phyloP scores from a whole-genome alignment of 2,888 invertebrate species.

The Heliconius aoede region DNA sequence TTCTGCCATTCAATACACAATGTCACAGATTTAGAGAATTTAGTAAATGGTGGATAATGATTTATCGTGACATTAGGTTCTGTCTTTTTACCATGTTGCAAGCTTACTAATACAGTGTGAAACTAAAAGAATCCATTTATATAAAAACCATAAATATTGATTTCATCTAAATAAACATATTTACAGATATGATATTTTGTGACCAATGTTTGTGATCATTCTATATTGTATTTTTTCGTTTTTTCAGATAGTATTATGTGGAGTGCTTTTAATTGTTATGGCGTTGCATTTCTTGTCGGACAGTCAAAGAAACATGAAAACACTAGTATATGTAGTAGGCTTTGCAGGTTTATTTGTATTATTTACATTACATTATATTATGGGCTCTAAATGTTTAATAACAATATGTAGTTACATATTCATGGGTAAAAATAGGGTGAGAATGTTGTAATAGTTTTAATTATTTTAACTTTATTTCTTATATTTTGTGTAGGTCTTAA shows the following conservation, averaged over 20 bases:
- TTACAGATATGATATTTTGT: not conserved
- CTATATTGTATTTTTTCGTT: not conserved
- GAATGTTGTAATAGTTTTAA: slow-evolving; percentile 37
- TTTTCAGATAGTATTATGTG: slow-evolving; percentile 73
- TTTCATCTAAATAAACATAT: not conserved
- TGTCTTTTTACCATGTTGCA: too few species aligned
- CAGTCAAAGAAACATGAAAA: slow-evolving; percentile 51
- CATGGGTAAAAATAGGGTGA: slow-evolving; percentile 58
- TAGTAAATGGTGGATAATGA: too few species aligned
- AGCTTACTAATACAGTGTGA: too few species aligned
- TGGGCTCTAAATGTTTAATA: slow-evolving; percentile 56
- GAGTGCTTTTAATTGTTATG: slow-evolving; percentile 71
- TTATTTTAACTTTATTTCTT: not conserved
- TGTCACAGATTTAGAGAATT: too few species aligned
- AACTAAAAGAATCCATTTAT: too few species aligned
- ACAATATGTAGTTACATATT: slow-evolving; percentile 57
- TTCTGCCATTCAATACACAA: too few species aligned
- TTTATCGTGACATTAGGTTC: too few species aligned
- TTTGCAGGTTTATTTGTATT: slow-evolving; percentile 55
- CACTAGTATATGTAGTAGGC: slow-evolving; percentile 51
- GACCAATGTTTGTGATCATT: not conserved
- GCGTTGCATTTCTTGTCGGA: slow-evolving; percentile 58
- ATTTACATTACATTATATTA: slow-evolving; percentile 53
- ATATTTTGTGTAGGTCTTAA: not conserved
- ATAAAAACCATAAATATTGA: not conserved